These are phyloP conservation scores for Apeltes quadracus DNA, from an alignment of 2,113 vertebrate genomes.

Conservation along the genomic window DNA sequence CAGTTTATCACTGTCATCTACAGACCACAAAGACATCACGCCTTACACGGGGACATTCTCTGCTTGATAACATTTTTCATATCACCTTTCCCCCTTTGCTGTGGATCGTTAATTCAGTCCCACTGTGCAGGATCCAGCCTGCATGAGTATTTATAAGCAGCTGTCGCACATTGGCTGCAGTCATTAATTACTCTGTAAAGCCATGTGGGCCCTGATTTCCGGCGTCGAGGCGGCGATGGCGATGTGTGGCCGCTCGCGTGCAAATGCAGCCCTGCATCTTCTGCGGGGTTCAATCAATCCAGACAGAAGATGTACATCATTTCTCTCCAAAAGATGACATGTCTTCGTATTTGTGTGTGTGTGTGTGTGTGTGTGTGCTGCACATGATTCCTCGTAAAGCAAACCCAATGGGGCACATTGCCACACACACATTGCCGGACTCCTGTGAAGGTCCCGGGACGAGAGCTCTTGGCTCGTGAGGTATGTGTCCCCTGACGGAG, in stretches of 20 bases:
- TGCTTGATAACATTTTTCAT: constrained; percentile 6
- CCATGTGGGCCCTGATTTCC: constrained; percentile 71
- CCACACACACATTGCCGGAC: no score
- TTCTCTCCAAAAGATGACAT: no score
- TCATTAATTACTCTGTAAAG: constrained; percentile 73
- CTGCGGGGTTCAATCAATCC: background rate
- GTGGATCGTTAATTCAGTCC: constrained; percentile 41
- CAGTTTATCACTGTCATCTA: constrained; percentile 61
- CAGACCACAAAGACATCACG: constrained; percentile 10
- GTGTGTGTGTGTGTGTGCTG: constrained; percentile 7
- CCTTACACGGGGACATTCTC: background rate
- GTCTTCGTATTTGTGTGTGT: no score
- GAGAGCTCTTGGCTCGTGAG: constrained; percentile 44
- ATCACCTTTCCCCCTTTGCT: constrained; percentile 36
- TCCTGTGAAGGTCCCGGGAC: constrained; percentile 58
- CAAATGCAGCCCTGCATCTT: constrained; percentile 24
- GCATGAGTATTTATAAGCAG: constrained; percentile 63
- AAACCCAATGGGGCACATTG: constrained; percentile 46
- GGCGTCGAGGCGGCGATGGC: background rate
- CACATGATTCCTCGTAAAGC: constrained; percentile 59
- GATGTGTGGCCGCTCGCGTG: constrained; percentile 56
- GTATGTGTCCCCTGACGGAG: constrained; percentile 26
- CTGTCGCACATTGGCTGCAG: constrained; percentile 64
- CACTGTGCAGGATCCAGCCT: constrained; percentile 32
- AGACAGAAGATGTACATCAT: no score